These are phyloP conservation scores for Drosophila trapezifrons DNA, from an alignment of 1,140 invertebrate species.

Conservation along the genomic window DNA sequence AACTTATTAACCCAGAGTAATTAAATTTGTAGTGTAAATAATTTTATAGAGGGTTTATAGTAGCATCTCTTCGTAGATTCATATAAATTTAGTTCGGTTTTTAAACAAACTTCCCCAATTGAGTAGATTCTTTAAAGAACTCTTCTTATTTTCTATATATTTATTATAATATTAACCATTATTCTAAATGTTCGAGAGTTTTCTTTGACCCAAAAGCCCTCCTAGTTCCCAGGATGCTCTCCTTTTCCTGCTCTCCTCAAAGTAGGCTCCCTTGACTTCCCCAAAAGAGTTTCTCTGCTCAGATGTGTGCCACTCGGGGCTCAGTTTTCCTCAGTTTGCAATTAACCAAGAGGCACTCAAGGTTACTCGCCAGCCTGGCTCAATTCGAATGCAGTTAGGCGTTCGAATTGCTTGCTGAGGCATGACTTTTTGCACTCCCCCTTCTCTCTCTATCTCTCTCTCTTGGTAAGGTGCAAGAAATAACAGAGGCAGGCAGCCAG, in stretches of 20 bases:
- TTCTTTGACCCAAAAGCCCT: neutral
- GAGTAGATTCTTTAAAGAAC: no score
- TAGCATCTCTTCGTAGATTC: no score
- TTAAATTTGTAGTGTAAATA: no score
- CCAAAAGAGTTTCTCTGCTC: slow-evolving; percentile 17
- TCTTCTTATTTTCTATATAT: no score
- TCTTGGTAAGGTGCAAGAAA: slow-evolving; percentile 10
- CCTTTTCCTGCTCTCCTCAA: neutral
- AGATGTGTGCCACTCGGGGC: slow-evolving; percentile 26
- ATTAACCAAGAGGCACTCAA: slow-evolving; percentile 65
- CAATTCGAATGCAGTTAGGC: slow-evolving; percentile 70
- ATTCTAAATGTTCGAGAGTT: no score
- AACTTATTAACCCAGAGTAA: no score
- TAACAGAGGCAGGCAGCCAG: neutral
- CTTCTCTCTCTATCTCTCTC: neutral
- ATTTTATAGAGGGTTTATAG: no score
- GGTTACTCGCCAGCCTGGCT: slow-evolving; percentile 59
- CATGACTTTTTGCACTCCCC: slow-evolving; percentile 32
- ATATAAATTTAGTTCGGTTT: no score
- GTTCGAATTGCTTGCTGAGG: slow-evolving; percentile 69
- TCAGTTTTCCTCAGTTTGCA: slow-evolving; percentile 18
- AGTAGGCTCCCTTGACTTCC: slow-evolving; percentile 11
- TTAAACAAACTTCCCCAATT: no score
- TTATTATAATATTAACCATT: no score
- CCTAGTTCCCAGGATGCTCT: neutral